phyloP scores from a whole-genome alignment of 2,797 vertebrate species.

The Phylloscopus collybita region DNA sequence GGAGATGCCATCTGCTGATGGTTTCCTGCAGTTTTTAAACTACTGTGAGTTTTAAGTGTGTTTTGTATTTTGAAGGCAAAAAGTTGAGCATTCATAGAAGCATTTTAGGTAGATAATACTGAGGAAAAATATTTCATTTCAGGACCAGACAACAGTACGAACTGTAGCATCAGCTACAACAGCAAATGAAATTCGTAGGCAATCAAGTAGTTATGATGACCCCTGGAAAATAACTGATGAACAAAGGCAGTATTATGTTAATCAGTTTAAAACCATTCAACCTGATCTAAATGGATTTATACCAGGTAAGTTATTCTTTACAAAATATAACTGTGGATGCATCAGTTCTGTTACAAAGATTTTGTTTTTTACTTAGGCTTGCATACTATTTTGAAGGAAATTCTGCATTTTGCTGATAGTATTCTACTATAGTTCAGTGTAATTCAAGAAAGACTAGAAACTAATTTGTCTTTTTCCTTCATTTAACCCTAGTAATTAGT shows the following conservation, averaged over 20 bases:
- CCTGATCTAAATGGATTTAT: slow-evolving; percentile 98
- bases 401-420: neutral
- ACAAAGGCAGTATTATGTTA: slow-evolving; percentile 99
- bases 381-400: slow-evolving; percentile 9
- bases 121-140: slow-evolving; percentile 79
- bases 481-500: neutral
- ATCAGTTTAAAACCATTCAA: slow-evolving; percentile 99
- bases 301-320: slow-evolving; percentile 85
- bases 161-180: slow-evolving; percentile 89
- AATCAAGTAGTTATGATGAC: slow-evolving; percentile 95
- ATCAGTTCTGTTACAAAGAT: slow-evolving; percentile 25
- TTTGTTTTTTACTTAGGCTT: slow-evolving; percentile 19
- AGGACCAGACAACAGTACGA: slow-evolving; percentile 96
- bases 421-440: neutral
- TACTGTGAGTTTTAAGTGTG: slow-evolving; percentile 47
- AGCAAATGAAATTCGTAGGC: slow-evolving; percentile 97
- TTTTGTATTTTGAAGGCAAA: slow-evolving; percentile 69
- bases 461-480: neutral
- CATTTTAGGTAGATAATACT: slow-evolving; percentile 74
- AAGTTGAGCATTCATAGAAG: slow-evolving; percentile 63
- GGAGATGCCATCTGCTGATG: slow-evolving; percentile 32
- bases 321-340: slow-evolving; percentile 50
- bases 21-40: slow-evolving; percentile 36
- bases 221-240: slow-evolving; percentile 99
- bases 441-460: slow-evolving; percentile 8